Percentiles rank a stretch among this genome's conserved stretches.
These are phyloP conservation scores for Pseudocheirus occidentalis DNA, from an alignment of 2,797 vertebrate species.

Conservation along the genomic window DNA sequence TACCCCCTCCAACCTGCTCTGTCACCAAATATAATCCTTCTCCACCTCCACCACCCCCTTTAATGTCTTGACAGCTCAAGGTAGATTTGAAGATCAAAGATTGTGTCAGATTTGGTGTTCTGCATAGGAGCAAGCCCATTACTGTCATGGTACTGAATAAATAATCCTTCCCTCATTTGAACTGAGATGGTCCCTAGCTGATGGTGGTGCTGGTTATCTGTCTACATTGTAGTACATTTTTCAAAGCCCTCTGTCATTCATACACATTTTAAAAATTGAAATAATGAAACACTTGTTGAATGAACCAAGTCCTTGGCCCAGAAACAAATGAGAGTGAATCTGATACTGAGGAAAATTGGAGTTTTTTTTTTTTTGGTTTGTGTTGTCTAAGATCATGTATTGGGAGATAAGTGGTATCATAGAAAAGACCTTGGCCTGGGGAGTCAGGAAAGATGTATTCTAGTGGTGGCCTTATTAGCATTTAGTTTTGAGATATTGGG, in stretches of 20 bases:
- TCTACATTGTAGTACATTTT: not conserved
- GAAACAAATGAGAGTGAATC: not conserved
- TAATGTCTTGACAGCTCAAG: not conserved
- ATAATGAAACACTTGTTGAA: not conserved
- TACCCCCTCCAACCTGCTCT: not conserved
- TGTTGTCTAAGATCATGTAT: not conserved
- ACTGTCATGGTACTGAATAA: not conserved
- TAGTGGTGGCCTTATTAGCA: not conserved
- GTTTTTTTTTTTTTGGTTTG: not conserved
- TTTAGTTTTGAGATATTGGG: not conserved
- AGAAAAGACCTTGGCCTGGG: not conserved
- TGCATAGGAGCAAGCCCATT: not conserved
- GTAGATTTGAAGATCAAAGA: not conserved
- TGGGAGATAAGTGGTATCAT: not conserved
- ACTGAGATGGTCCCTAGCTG: not conserved
- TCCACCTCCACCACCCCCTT: not conserved
- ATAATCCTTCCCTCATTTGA: not conserved
- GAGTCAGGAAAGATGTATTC: not conserved
- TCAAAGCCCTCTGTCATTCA: not conserved
- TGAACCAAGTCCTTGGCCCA: not conserved
- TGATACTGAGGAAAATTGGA: not conserved
- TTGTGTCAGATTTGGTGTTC: not conserved
- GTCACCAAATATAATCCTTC: not conserved
- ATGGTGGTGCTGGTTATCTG: not conserved
- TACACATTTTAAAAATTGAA: not conserved